Conservation (phyloP, 1,140 invertebrate species). For the Drosophila takahashii region DNA sequence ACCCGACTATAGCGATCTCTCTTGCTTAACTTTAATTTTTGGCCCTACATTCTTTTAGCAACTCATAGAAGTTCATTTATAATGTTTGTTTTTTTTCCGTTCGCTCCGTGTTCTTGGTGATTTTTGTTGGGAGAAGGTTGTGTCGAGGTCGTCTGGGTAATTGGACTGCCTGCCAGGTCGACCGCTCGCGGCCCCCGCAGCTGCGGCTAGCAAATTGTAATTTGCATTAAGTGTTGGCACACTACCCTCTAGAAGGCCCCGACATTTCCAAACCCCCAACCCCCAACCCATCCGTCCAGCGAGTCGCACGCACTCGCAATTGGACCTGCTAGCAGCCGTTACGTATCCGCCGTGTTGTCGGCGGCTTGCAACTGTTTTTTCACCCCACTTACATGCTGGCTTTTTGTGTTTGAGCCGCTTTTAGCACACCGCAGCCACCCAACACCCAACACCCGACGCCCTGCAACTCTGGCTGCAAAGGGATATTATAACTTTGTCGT, state of each 20-base stretch:
- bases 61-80: slow-evolving; percentile 6
- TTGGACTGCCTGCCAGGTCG: slow-evolving; percentile 33
- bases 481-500: slow-evolving; percentile 78
- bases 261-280: too few relatives aligned
- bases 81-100: background rate
- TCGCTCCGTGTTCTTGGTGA: slow-evolving; percentile 4
- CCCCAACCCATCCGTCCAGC: background rate
- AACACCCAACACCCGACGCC: background rate
- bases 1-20: too few relatives aligned
- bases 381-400: slow-evolving; percentile 4
- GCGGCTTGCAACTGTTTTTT: slow-evolving; percentile 12
- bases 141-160: slow-evolving; percentile 70
- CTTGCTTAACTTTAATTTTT: too few relatives aligned
- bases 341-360: slow-evolving; percentile 43
- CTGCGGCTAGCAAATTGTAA: slow-evolving; percentile 71
- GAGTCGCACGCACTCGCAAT: slow-evolving; percentile 35
- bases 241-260: background rate
- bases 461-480: slow-evolving; percentile 39
- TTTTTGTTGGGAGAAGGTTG: slow-evolving; percentile 34
- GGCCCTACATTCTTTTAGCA: too few relatives aligned
- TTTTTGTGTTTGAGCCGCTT: slow-evolving; percentile 32
- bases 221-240: slow-evolving; percentile 80
- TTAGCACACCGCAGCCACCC: background rate
- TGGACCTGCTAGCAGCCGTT: slow-evolving; percentile 32
- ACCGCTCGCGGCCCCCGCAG: background rate